Evolutionary conservation across 1,140 invertebrate species (phyloP).

Genomic region (Bombus confusus): DNA sequence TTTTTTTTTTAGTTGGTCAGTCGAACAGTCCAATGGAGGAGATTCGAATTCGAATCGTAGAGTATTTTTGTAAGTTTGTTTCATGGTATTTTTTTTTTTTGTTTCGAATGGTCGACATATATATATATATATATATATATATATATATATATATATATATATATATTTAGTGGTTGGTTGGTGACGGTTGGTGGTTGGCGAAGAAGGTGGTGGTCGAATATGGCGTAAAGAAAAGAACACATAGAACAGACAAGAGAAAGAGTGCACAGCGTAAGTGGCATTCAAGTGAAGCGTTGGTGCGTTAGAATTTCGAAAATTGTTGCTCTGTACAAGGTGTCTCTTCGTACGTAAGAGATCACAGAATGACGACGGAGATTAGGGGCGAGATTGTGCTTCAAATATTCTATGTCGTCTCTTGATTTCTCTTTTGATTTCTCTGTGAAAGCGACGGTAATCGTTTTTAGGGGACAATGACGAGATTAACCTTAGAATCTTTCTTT

Average conservation of each 20-base stretch:
- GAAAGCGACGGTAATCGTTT: neutral
- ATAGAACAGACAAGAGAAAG: constrained; percentile 82
- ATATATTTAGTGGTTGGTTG: constrained; percentile 68
- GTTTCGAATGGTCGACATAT: constrained; percentile 68
- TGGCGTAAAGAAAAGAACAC: constrained; percentile 82
- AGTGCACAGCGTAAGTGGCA: constrained; percentile 81
- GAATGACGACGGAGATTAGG: neutral
- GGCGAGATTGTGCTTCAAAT: neutral
- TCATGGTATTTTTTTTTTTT: constrained; percentile 54
- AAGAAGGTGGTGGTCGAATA: constrained; percentile 75
- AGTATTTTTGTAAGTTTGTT: constrained; percentile 2
- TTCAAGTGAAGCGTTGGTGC: constrained; percentile 76
- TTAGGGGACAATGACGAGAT: neutral
- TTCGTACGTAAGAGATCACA: neutral
- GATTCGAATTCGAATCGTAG: constrained; percentile 36
- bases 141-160: no score
- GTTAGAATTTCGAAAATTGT: constrained; percentile 20
- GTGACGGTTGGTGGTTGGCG: constrained; percentile 69
- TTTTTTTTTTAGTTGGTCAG: constrained; percentile 41
- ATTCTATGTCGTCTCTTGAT: neutral
- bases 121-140: constrained; percentile 38
- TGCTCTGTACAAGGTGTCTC: neutral
- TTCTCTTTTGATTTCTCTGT: neutral
- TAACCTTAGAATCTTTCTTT: neutral
- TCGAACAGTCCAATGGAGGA: constrained; percentile 51